Evolutionary conservation across 2,888 invertebrate genomes (phyloP), one percentile per base, ranked within the genome.

Genomic region (Prosopocoilus inquinatus): DNA sequence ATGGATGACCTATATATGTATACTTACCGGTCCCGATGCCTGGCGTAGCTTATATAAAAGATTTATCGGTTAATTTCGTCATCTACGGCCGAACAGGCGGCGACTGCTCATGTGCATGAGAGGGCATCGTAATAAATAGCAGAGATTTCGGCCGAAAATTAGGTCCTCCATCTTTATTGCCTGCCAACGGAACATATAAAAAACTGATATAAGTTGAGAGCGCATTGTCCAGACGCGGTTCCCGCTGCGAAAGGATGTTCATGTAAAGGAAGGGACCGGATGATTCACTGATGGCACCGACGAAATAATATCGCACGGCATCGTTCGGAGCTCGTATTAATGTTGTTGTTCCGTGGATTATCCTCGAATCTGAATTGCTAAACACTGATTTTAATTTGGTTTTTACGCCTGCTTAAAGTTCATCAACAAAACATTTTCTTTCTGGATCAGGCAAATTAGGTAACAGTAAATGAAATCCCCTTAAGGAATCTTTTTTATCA

Each of bases 81-180:
- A 51, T 39, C 36, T 36, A 34, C 56, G 56, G 39, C 36, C 35
- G 20, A 44, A 47, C 47, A 44, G 48, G 46, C 56, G 48, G 47
- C 56, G 47, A 44, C 45, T 49, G 13, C 13, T 15, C 35, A 13
- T 5, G 47, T 34, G 12, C 47, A 34, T 16, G 47, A 47, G 47
- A 47, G 35, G 47, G 35, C 11, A 46, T 46, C 46, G 52, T 70
- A 71, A 74, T 73, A 74, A 74, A 74, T 73, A 70, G 70, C 68
- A 69, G 65, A 72, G 71, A 73, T 72, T 70, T 73, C 72, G 69
- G 63, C 65, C 68, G 71, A 72, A 75, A 75, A 75, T 75, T 75
- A 74, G 75, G 74, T 73, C 70, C 73, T 74, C 69, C 71, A 71
- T 74, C 71, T 75, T 75, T 74, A 74, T 74, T 71, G 73, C 71